Conservation (phyloP, 1,140 invertebrate species). For the Ctenoplectra terminalis region DNA sequence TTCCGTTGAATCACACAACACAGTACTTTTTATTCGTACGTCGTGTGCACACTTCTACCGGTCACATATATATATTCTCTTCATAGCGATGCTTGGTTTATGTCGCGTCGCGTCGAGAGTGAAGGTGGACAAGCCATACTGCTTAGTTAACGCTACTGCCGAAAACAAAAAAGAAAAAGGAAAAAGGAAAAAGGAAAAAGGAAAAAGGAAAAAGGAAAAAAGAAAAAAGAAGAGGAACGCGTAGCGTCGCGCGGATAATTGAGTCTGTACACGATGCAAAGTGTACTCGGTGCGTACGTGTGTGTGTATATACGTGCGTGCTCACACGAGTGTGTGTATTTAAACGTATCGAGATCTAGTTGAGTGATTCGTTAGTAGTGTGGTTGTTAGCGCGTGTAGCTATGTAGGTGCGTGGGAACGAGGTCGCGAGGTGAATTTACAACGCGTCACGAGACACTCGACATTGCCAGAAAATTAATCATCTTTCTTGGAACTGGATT, state of each 20-base stretch:
- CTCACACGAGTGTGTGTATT: background rate
- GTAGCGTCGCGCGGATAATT: conserved; percentile 20
- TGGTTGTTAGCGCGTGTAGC: conserved; percentile 4
- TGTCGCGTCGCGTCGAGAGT: too few species aligned
- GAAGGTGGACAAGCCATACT: too few species aligned
- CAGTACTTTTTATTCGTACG: background rate
- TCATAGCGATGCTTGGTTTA: background rate
- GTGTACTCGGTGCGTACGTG: background rate
- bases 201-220: too few species aligned
- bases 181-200: too few species aligned
- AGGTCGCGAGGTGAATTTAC: conserved; percentile 64
- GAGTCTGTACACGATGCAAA: background rate
- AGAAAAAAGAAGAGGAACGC: conserved; percentile 34
- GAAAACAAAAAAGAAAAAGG: too few species aligned
- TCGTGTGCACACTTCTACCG: conserved; percentile 32
- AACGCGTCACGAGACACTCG: conserved; percentile 19
- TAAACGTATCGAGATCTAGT: conserved; percentile 40
- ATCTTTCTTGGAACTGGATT: conserved; percentile 33
- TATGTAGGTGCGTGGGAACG: conserved; percentile 62
- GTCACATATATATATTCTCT: background rate
- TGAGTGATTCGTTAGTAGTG: conserved; percentile 24
- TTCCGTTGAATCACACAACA: conserved; percentile 20
- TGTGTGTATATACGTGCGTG: background rate
- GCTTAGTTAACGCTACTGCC: background rate
- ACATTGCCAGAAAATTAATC: conserved; percentile 30